Percentiles rank a stretch among this genome's conserved stretches.
Conservation (phyloP, 2,797 vertebrate species). For the Gallinago nigripennis region DNA sequence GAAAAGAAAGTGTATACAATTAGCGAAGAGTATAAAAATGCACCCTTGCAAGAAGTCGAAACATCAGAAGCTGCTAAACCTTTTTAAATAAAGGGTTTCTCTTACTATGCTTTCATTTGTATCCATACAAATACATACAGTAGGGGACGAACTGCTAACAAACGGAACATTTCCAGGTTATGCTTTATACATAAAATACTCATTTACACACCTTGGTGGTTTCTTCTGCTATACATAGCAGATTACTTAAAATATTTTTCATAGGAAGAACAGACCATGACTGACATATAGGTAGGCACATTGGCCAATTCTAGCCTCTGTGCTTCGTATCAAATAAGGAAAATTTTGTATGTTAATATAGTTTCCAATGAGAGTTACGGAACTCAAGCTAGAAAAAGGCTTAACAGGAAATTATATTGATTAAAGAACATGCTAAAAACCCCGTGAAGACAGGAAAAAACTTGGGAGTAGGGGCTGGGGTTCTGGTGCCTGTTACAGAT, state of each 20-base stretch:
- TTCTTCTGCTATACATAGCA: neutral
- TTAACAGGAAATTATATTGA: neutral
- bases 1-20: neutral
- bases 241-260: conserved; percentile 5
- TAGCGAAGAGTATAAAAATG: neutral
- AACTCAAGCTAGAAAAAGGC: neutral
- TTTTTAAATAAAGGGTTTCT: neutral
- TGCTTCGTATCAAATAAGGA: neutral
- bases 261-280: neutral
- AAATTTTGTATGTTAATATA: neutral
- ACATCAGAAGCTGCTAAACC: neutral
- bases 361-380: neutral
- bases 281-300: neutral
- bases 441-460: neutral
- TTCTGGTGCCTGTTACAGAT: neutral
- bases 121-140: rapidly evolving
- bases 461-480: neutral
- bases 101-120: neutral
- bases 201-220: neutral
- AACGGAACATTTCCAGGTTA: neutral
- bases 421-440: neutral
- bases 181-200: neutral
- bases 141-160: neutral
- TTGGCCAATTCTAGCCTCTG: neutral
- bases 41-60: neutral